phyloP scores from a whole-genome alignment of 1,140 invertebrate genomes.

The Leptopilina clavipes region DNA sequence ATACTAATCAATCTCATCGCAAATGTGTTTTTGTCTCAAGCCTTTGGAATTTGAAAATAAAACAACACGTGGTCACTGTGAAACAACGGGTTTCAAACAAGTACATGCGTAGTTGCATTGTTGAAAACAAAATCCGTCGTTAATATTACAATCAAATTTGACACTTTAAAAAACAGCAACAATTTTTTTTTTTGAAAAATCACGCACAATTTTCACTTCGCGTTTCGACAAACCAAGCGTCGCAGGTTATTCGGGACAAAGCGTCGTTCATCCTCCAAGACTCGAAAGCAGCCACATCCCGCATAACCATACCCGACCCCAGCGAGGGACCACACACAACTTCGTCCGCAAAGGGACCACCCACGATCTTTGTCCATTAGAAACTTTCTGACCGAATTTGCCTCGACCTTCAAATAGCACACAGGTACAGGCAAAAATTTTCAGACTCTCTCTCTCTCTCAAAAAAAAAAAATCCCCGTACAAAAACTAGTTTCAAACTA shows the following conservation, averaged over 20 bases:
- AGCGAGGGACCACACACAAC: background rate
- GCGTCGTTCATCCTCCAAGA: constrained; percentile 4
- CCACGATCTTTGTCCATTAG: background rate
- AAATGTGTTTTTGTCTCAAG: constrained; percentile 15
- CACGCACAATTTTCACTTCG: constrained; percentile 9
- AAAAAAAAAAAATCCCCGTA: background rate
- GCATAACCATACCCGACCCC: background rate
- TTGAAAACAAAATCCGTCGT: background rate
- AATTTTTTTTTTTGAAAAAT: background rate
- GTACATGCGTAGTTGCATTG: constrained; percentile 30
- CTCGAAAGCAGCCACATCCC: constrained; percentile 7
- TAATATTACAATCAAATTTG: background rate
- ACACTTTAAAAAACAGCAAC: background rate
- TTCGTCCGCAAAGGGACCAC: constrained; percentile 8
- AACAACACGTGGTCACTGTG: constrained; percentile 6
- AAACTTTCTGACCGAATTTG: constrained; percentile 2
- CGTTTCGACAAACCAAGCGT: background rate
- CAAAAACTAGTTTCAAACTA: background rate
- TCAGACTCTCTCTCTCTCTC: background rate
- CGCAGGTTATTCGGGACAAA: constrained; percentile 15
- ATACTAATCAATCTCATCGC: constrained; percentile 15
- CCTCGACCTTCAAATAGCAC: background rate
- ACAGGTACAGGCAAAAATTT: background rate
- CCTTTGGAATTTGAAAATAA: constrained; percentile 31
- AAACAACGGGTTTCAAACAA: constrained; percentile 14